Evolutionary conservation across 2,113 vertebrate genomes (phyloP).

Genomic region (Cheilinus undulatus): DNA sequence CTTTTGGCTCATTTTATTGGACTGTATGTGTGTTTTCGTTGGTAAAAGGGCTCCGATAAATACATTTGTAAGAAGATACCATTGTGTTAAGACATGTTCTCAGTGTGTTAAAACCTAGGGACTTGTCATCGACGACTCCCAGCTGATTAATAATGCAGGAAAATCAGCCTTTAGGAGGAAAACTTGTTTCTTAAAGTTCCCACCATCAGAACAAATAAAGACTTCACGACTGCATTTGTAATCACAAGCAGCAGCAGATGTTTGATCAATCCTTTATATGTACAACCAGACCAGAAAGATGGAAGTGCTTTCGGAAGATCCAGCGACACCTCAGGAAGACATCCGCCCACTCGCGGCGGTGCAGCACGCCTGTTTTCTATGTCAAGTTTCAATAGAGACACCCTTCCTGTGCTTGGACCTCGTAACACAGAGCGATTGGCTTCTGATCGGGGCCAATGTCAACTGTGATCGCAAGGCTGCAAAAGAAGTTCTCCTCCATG

Average conservation of each 20-base stretch:
- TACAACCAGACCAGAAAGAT: constrained; percentile 39
- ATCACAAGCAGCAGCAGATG: constrained; percentile 68
- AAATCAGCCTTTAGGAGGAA: constrained; percentile 21
- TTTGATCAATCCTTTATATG: constrained; percentile 60
- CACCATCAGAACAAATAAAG: constrained; percentile 32
- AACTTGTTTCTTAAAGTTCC: constrained; percentile 33
- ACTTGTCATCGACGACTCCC: constrained; percentile 49
- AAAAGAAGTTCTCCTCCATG: constrained; percentile 54
- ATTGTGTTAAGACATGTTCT: constrained; percentile 36
- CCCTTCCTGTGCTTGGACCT: constrained; percentile 62
- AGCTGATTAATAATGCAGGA: constrained; percentile 28
- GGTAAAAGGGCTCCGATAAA: constrained; percentile 34
- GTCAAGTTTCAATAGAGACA: constrained; percentile 56
- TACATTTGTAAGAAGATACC: constrained; percentile 48
- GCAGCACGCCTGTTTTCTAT: constrained; percentile 64
- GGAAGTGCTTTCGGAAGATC: constrained; percentile 65
- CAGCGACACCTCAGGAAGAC: constrained; percentile 59
- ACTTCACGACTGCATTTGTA: constrained; percentile 57
- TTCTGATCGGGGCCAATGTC: constrained; percentile 55
- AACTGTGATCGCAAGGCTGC: constrained; percentile 67
- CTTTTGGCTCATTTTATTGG: constrained; percentile 42
- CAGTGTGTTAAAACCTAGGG: constrained; percentile 23
- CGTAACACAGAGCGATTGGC: constrained; percentile 56
- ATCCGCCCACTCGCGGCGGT: constrained; percentile 49
- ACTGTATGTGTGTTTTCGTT: constrained; percentile 26